Percentiles rank a stretch among this genome's conserved stretches.
Evolutionary conservation across 2,888 invertebrate species (phyloP).

Genomic region (Lasioglossum marginatum): DNA sequence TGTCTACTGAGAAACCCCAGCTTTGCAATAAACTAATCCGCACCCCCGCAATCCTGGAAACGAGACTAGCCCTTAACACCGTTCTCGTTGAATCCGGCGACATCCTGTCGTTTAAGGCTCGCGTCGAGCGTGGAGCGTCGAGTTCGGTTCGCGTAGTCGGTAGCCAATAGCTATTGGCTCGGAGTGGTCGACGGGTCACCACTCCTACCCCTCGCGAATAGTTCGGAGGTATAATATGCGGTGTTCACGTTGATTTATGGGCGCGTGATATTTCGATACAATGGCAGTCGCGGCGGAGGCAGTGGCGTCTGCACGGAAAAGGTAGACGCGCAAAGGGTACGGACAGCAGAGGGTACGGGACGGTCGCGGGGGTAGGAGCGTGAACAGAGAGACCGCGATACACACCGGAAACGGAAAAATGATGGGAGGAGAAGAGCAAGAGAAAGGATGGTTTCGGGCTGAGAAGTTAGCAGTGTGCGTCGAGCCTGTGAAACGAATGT

Average conservation of each 20-base stretch:
- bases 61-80: neutral
- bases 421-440: constrained; percentile 19
- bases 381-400: constrained; percentile 30
- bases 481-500: constrained; percentile 76
- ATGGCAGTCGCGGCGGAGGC: constrained; percentile 68
- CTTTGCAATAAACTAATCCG: no score
- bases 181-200: constrained; percentile 40
- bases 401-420: constrained; percentile 14
- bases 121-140: neutral
- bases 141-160: constrained; percentile 10
- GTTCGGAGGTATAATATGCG: constrained; percentile 79
- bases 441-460: constrained; percentile 64
- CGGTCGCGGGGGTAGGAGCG: neutral
- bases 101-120: neutral
- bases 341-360: constrained; percentile 15
- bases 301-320: constrained; percentile 43
- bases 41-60: no score
- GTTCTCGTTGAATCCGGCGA: neutral
- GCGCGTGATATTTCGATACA: constrained; percentile 80
- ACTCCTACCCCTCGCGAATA: constrained; percentile 69
- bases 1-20: no score
- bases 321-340: constrained; percentile 39
- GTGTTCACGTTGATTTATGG: constrained; percentile 78
- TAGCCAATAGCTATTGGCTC: constrained; percentile 35
- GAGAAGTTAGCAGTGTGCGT: constrained; percentile 76